Conservation (phyloP, 30 jellyfish, hydroid and myxozoan genomes). For the Aurelia coerulea region DNA sequence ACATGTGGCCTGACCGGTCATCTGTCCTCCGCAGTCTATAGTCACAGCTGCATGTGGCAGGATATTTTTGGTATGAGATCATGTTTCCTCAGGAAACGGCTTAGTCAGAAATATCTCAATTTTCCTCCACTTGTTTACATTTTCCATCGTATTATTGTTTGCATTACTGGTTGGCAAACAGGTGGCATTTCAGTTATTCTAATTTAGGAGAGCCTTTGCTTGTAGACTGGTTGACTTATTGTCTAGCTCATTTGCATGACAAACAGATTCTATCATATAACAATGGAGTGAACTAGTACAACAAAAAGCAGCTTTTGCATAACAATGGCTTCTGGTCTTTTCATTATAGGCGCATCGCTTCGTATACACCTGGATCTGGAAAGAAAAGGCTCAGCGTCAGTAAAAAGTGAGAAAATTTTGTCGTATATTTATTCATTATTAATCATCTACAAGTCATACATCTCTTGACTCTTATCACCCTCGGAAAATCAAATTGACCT, state of each 20-base stretch:
- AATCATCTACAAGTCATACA: not conserved
- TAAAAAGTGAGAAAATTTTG: slow-evolving; percentile 39
- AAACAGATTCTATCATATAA: too few relatives aligned
- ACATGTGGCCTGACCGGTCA: too few relatives aligned
- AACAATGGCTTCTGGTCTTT: slow-evolving; percentile 5
- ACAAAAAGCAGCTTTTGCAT: not conserved
- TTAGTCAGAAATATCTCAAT: too few relatives aligned
- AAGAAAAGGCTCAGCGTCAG: slow-evolving; percentile 61
- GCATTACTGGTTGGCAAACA: slow-evolving; percentile 35
- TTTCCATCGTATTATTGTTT: slow-evolving; percentile 5
- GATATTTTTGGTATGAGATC: too few relatives aligned
- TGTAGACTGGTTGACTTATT: too few relatives aligned
- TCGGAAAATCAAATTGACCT: too few relatives aligned
- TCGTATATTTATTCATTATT: not conserved
- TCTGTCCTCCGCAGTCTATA: too few relatives aligned
- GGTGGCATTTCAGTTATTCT: slow-evolving; percentile 22
- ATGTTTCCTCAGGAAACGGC: too few relatives aligned
- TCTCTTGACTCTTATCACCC: not conserved
- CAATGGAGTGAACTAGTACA: too few relatives aligned
- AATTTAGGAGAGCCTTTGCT: not conserved
- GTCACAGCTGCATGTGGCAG: too few relatives aligned
- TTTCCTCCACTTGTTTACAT: too few relatives aligned
- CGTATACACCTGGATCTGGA: slow-evolving; percentile 46
- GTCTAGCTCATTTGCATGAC: too few relatives aligned
- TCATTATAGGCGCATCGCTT: slow-evolving; percentile 51